These are phyloP conservation scores for Phyllotreta striolata DNA, from an alignment of 2,888 invertebrate genomes.

Conservation along the genomic window DNA sequence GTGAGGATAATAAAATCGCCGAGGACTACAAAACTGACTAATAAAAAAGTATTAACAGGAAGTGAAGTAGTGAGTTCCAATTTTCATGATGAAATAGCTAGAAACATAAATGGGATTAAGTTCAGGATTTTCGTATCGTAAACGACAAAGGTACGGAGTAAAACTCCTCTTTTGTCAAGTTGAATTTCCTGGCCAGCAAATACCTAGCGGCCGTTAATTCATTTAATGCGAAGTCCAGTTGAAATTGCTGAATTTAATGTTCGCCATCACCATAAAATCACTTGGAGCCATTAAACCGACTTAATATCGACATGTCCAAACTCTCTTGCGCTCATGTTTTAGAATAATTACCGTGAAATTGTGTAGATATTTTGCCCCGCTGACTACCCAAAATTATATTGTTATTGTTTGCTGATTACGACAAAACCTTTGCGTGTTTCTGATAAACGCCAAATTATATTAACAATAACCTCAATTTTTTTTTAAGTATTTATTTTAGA, in stretches of 20 bases:
- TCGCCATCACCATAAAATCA: conserved; percentile 54
- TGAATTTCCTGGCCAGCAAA: conserved; percentile 50
- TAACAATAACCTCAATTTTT: not conserved
- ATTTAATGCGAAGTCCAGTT: conserved; percentile 51
- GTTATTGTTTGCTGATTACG: conserved; percentile 38
- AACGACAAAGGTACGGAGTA: conserved; percentile 33
- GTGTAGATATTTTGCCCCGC: conserved; percentile 37
- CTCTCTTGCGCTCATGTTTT: conserved; percentile 49
- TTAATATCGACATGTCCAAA: conserved; percentile 49
- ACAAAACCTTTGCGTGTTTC: conserved; percentile 35
- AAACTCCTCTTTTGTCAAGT: conserved; percentile 36
- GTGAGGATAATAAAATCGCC: conserved; percentile 27
- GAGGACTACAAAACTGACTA: conserved; percentile 26
- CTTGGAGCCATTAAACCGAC: conserved; percentile 52
- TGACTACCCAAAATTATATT: conserved; percentile 38
- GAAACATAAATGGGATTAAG: conserved; percentile 29
- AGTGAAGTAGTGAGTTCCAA: conserved; percentile 30
- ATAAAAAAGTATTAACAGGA: conserved; percentile 30
- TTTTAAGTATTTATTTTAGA: too few species aligned
- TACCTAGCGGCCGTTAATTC: conserved; percentile 50
- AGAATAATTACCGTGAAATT: conserved; percentile 50
- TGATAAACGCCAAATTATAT: conserved; percentile 35
- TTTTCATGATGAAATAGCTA: conserved; percentile 32
- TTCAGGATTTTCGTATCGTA: conserved; percentile 33
- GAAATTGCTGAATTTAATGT: conserved; percentile 44